Percentiles rank a stretch among this genome's conserved stretches.
Evolutionary conservation across 2,888 invertebrate genomes (phyloP).

Genomic region (Melieria crassipennis): DNA sequence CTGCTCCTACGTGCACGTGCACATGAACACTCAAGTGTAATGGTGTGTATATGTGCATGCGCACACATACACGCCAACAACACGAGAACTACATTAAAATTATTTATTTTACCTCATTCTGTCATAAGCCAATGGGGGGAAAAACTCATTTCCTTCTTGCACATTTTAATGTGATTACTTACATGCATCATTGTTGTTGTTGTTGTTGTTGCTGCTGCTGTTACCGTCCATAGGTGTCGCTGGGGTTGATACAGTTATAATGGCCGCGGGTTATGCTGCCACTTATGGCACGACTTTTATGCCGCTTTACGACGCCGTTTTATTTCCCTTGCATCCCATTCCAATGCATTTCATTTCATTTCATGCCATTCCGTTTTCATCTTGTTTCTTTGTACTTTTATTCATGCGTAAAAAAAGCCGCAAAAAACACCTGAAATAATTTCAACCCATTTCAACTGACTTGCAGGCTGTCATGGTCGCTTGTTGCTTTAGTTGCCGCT

Average conservation of each 20-base stretch:
- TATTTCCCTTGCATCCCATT: too few relatives aligned
- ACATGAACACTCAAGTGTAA: too few relatives aligned
- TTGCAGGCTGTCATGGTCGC: too few relatives aligned
- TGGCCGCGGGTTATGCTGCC: not conserved
- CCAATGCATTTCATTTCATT: too few relatives aligned
- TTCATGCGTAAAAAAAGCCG: too few relatives aligned
- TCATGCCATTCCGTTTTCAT: too few relatives aligned
- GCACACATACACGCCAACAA: slow-evolving; percentile 6
- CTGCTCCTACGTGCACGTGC: too few relatives aligned
- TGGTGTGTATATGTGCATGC: too few relatives aligned
- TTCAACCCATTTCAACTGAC: too few relatives aligned
- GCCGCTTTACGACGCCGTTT: too few relatives aligned
- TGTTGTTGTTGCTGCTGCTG: not conserved
- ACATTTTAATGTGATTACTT: slow-evolving; percentile 19
- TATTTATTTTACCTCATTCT: slow-evolving; percentile 61
- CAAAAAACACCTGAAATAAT: too few relatives aligned
- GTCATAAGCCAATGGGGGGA: slow-evolving; percentile 45
- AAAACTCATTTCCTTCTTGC: slow-evolving; percentile 56
- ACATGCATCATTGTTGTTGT: not conserved
- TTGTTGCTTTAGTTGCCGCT: not conserved
- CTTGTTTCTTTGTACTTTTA: too few relatives aligned
- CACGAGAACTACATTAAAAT: slow-evolving; percentile 58
- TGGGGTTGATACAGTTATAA: not conserved
- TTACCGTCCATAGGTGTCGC: not conserved
- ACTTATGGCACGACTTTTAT: not conserved